Base-by-base conservation (phyloP, 2,113 vertebrate species). In the Rallus limicola region DNA sequence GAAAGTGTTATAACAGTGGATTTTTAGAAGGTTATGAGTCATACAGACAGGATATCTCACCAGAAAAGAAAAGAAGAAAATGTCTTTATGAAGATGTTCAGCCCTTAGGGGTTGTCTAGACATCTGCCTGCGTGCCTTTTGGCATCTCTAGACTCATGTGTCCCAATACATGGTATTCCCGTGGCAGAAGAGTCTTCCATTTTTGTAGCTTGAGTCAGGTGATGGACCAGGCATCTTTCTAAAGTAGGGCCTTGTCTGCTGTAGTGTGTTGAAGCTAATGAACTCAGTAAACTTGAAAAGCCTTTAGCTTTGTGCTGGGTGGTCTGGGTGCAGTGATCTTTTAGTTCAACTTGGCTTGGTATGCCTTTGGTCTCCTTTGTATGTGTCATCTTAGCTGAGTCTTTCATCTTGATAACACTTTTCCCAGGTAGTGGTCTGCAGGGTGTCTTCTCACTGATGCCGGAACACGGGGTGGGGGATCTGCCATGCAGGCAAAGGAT, bases 11-110 rank as follows among this genome's bases (percentile, higher is more conserved):
- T 24, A 56, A 28, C 31, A 52, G 68, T 46, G 50, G 50, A 46
- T 82, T 94, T 46, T 86, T 86, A 55, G 89, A 88, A 68, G 13
- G 48, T 85, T 94, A 15, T 80, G 80, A 76, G 72, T 96, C 62
- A 29, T 31, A 36, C 40, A 88, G 75, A 40, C 38, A 48, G 74
- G 50, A 26, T 79, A 31, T 65, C 75, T 83, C 31, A 53, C 31
- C 56, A 72, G 48, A 56, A 87, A 63, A 78, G 42, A 53, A 92
- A 86, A 60, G 48, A n/a, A 75, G 56, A 92, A 90, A 91, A 89
- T 76, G 18, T 78, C 77, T 81, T 82, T 56, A 67, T 63, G 52
- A 81, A 68, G 52, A 86, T 70, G 10, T 83, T 92, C 29, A 48
- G 34, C 40, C 52, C 58, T 86, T 60, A 58, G 36, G 82, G 38